Evolutionary conservation across 2,888 invertebrate genomes (phyloP), one percentile per base, ranked within the genome.

Genomic region (Meghimatium bilineatum): DNA sequence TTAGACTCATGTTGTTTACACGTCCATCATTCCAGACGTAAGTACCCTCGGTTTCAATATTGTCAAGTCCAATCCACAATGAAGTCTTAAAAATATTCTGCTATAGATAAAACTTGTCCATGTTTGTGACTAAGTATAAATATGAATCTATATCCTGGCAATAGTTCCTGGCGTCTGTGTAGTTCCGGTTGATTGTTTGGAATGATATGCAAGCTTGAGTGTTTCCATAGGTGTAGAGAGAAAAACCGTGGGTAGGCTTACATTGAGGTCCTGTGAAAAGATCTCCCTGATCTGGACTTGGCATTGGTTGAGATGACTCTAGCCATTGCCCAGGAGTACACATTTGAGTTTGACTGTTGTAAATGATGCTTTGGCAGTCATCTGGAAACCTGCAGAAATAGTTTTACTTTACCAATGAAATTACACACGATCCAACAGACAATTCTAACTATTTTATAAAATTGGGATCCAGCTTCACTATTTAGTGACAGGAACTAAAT

Each of bases 281-380:
- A 3, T 32, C 44, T 3, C 63, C 56, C 29, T 74, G 44, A 14
- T 38, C 44, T n/a, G 20, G n/a, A 6, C 60, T 29, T 63, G 63
- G 71, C 10, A 26, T 63, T 32, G 23, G 63, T 29, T 60, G 12
- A 0, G 36, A 29, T 6, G 74, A 34, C 23, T 44, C 32, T n/a
- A 72, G 60, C 34, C 56, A 23, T 26, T 63, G 81, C 1, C 38
- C 56, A 12, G 80, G 66, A 23, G 36, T 52, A 66, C 44, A 82
- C 23, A 52, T 17, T n/a, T 60, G 17, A 38, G 84, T 66, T 49
- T 82, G 29, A 36, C 29, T n/a, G 66, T 82, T 69, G 78, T 85
- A 77, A 60, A 83, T 36, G 85, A 83, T 29, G 69, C 75, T 69
- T 36, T 79, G 56, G 38, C 75, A 82, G 34, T 76, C 60, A 26